phyloP scores from a whole-genome alignment of 2,113 vertebrate species.

The Corythaixoides concolor region DNA sequence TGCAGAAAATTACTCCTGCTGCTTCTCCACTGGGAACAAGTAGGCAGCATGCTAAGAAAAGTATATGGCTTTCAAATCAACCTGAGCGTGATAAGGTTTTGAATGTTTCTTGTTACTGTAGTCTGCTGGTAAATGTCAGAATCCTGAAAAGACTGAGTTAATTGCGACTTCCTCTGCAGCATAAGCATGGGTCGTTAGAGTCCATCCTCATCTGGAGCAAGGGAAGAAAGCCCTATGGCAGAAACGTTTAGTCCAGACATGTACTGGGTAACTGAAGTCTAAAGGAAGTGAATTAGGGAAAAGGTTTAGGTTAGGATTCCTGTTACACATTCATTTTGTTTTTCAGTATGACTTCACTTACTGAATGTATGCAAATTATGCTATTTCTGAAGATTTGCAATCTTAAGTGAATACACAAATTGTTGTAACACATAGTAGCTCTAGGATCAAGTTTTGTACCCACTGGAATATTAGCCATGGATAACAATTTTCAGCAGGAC shows the following conservation, averaged over 20 bases:
- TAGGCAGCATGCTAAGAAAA: constrained; percentile 24
- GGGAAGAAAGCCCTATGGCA: background rate
- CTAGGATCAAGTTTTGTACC: background rate
- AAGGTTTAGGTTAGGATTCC: background rate
- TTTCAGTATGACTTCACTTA: background rate
- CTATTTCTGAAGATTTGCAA: background rate
- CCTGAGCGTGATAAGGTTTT: background rate
- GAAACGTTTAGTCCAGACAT: background rate
- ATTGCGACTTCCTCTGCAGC: background rate
- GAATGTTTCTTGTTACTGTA: background rate
- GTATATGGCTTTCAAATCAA: constrained; percentile 29
- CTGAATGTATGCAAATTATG: background rate
- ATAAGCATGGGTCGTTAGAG: background rate
- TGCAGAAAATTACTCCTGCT: background rate
- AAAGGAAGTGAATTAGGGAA: background rate
- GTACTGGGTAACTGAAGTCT: background rate
- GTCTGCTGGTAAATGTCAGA: background rate
- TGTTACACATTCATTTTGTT: background rate
- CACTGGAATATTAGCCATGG: background rate
- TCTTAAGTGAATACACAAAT: background rate
- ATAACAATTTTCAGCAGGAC: background rate
- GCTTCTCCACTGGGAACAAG: constrained; percentile 7
- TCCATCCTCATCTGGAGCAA: background rate
- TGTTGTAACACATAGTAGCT: background rate
- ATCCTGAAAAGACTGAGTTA: background rate